Evolutionary conservation across 2,113 vertebrate genomes (phyloP).

Genomic region (Xiphophorus maculatus): DNA sequence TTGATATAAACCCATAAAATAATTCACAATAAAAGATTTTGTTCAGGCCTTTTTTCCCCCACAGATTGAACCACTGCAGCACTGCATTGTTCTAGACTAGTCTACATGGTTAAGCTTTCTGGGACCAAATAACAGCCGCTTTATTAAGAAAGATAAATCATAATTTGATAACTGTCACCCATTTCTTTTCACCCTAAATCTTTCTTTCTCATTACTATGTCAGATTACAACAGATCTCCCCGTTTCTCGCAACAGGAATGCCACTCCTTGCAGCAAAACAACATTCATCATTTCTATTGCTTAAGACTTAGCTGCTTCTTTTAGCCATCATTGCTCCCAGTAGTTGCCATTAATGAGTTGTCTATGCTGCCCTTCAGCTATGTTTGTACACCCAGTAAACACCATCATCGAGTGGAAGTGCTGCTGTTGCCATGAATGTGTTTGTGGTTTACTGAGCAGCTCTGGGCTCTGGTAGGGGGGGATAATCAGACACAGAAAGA

Average conservation of each 20-base stretch:
- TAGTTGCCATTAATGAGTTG: neutral
- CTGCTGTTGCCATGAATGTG: conserved; percentile 16
- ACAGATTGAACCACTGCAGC: neutral
- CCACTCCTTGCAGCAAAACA: neutral
- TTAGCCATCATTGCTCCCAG: neutral
- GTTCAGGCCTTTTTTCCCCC: neutral
- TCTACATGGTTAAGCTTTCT: neutral
- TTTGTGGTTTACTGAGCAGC: conserved; percentile 6
- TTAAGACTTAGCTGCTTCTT: neutral
- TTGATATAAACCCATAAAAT: neutral
- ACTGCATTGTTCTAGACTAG: neutral
- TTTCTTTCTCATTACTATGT: neutral
- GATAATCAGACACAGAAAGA: neutral
- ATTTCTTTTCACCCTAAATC: neutral
- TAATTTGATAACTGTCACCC: neutral
- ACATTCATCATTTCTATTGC: neutral
- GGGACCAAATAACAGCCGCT: neutral
- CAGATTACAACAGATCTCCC: neutral
- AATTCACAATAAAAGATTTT: neutral
- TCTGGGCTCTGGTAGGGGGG: neutral
- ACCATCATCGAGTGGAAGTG: neutral
- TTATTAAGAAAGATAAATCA: neutral
- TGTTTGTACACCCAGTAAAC: neutral
- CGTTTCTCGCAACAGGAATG: neutral
- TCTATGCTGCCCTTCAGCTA: neutral